Percentiles rank a stretch among this genome's conserved stretches.
phyloP scores from a whole-genome alignment of 2,888 invertebrate genomes.

The Harpalus rufipes region DNA sequence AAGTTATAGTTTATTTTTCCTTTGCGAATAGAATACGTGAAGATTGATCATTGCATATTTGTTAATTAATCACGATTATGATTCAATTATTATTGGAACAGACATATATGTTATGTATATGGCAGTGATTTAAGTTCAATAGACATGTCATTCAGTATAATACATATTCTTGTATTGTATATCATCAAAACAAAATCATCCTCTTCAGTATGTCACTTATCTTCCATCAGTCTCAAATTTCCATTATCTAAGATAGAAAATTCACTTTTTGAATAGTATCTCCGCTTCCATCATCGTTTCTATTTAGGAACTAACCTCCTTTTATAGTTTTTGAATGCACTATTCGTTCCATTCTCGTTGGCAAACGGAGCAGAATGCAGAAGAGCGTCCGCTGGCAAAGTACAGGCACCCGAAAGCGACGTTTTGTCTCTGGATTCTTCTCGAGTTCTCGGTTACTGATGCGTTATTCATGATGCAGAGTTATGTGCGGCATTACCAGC shows the following conservation, averaged over 20 bases:
- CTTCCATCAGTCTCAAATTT: background rate
- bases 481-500: conserved; percentile 53
- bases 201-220: background rate
- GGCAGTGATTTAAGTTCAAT: background rate
- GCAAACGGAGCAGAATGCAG: background rate
- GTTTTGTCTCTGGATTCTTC: background rate
- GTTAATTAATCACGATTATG: background rate
- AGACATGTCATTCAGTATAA: background rate
- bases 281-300: background rate
- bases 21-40: too few species aligned
- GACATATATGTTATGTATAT: background rate
- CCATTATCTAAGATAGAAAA: background rate
- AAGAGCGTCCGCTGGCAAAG: background rate
- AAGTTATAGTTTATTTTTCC: too few species aligned
- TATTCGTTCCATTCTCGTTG: background rate
- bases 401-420: background rate
- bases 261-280: background rate
- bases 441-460: conserved; percentile 30
- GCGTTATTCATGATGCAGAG: conserved; percentile 53
- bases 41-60: background rate
- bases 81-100: background rate
- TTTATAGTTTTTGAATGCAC: conserved; percentile 35
- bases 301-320: background rate
- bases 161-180: background rate
- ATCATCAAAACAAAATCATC: background rate